Evolutionary conservation across 2,113 vertebrate genomes (phyloP).

Genomic region (Alouatta palliata): DNA sequence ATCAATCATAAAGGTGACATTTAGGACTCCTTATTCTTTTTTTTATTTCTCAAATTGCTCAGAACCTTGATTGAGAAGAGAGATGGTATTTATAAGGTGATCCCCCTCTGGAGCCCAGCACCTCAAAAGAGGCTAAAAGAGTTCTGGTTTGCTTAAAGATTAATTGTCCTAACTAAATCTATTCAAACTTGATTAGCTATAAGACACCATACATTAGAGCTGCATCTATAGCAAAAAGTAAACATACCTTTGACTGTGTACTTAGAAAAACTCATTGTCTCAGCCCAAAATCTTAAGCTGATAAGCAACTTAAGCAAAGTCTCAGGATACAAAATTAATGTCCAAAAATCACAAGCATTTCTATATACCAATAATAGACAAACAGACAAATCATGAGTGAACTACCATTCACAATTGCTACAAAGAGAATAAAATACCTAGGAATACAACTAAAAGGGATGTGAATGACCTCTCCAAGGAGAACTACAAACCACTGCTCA

Average conservation of each 20-base stretch:
- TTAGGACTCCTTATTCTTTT: not conserved
- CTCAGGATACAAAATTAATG: too few relatives aligned
- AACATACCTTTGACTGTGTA: not conserved
- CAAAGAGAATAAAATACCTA: too few relatives aligned
- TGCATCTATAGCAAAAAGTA: not conserved
- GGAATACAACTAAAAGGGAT: too few relatives aligned
- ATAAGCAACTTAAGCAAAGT: too few relatives aligned
- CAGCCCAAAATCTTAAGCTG: too few relatives aligned
- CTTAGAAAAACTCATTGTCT: too few relatives aligned
- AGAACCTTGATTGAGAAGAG: not conserved
- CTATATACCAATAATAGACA: too few relatives aligned
- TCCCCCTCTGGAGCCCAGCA: not conserved
- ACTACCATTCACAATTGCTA: too few relatives aligned
- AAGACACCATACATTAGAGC: not conserved
- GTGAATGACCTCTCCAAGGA: too few relatives aligned
- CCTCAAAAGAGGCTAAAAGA: not conserved
- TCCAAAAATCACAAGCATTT: too few relatives aligned
- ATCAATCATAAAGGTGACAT: not conserved
- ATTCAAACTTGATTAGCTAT: not conserved
- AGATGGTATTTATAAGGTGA: not conserved
- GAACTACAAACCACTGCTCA: too few relatives aligned
- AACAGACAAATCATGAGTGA: too few relatives aligned
- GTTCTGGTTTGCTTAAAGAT: not conserved
- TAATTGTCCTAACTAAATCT: not conserved
- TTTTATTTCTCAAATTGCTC: not conserved